Conservation (phyloP, 1,140 invertebrate genomes). For the Drosophila sturtevanti region DNA sequence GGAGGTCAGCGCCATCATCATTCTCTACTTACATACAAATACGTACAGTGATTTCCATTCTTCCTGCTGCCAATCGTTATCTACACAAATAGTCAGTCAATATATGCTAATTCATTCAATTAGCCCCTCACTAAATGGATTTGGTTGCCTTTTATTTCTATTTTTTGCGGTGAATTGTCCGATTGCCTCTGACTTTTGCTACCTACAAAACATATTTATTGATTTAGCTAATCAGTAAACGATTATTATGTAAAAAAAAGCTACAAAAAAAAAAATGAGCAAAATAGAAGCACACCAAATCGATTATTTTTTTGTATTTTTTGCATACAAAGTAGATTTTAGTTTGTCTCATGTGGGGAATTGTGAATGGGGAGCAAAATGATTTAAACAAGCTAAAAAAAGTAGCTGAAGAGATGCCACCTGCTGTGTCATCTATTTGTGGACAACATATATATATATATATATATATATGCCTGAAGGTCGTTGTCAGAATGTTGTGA, state of each 20-base stretch:
- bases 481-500: background rate
- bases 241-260: conserved; percentile 71
- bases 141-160: conserved; percentile 6
- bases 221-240: conserved; percentile 78
- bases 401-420: conserved; percentile 7
- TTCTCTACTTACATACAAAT: conserved; percentile 7
- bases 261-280: background rate
- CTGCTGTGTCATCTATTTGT: conserved; percentile 25
- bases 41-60: conserved; percentile 17
- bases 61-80: conserved; percentile 46
- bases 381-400: background rate
- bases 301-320: conserved; percentile 59
- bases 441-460: background rate
- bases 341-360: background rate
- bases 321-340: conserved; percentile 69
- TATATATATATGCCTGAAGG: conserved; percentile 1
- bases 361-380: conserved; percentile 4
- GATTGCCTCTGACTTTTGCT: conserved; percentile 71
- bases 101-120: conserved; percentile 76
- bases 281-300: conserved; percentile 14
- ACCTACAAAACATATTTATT: conserved; percentile 75
- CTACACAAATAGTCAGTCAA: conserved; percentile 19
- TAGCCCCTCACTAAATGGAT: conserved; percentile 55
- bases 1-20: conserved; percentile 13
- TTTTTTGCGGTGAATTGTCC: conserved; percentile 23